phyloP scores from a whole-genome alignment of 2,113 vertebrate genomes.

The Grantiella picta region DNA sequence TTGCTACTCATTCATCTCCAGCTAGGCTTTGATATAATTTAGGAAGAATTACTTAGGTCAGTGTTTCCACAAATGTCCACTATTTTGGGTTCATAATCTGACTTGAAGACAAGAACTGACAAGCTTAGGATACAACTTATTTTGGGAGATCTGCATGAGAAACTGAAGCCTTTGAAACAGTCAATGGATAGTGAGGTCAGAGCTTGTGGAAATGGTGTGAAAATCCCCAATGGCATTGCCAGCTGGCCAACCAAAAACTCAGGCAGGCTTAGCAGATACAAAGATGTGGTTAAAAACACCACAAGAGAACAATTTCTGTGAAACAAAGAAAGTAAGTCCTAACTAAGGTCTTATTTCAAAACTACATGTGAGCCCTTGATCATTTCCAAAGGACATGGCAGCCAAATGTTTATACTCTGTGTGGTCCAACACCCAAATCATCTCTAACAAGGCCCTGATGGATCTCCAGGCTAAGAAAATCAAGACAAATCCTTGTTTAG shows the following conservation, averaged over 20 bases:
- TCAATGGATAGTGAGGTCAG: neutral
- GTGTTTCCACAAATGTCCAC: neutral
- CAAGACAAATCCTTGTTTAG: neutral
- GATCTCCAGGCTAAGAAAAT: neutral
- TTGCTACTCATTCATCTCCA: neutral
- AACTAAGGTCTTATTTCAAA: neutral
- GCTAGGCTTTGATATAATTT: neutral
- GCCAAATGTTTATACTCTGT: neutral
- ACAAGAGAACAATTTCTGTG: neutral
- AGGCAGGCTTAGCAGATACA: neutral
- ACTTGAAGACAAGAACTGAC: neutral
- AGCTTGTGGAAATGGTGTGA: neutral
- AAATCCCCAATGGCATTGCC: neutral
- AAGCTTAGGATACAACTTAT: neutral
- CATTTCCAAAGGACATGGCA: neutral
- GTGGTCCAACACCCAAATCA: neutral
- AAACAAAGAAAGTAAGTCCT: neutral
- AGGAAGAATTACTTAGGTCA: neutral
- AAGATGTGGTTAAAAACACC: neutral
- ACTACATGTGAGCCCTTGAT: accelerated
- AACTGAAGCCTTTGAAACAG: neutral
- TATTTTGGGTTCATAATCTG: neutral
- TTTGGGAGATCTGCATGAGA: neutral
- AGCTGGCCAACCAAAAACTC: neutral
- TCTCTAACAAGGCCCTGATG: neutral